Percentiles rank a stretch among this genome's conserved stretches.
Conservation (phyloP, 2,888 invertebrate genomes). For the Leptodirus hochenwartii region DNA sequence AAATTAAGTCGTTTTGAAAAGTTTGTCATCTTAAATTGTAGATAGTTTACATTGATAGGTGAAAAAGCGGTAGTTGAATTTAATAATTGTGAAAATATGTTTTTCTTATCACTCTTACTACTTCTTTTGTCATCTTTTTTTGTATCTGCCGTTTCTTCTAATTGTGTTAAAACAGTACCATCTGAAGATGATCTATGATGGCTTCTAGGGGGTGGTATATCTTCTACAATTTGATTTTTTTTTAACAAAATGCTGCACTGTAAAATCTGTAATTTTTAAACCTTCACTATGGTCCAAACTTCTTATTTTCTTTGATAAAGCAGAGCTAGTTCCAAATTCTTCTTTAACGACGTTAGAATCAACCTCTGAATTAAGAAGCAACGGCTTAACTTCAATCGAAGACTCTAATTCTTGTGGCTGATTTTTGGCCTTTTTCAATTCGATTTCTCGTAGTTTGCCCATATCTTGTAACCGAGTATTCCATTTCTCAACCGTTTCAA, state of each 20-base stretch:
- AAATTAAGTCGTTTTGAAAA: slow-evolving; percentile 28
- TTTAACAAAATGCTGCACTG: background rate
- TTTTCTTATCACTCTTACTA: slow-evolving; percentile 40
- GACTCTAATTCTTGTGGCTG: slow-evolving; percentile 14
- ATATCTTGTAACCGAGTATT: slow-evolving; percentile 34
- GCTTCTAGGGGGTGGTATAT: slow-evolving; percentile 19
- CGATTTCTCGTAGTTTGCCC: slow-evolving; percentile 20
- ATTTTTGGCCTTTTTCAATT: slow-evolving; percentile 22
- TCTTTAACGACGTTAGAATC: slow-evolving; percentile 2
- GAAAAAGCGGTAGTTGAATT: slow-evolving; percentile 32
- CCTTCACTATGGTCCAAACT: slow-evolving; percentile 28
- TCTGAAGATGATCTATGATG: slow-evolving; percentile 30
- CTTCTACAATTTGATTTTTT: slow-evolving; percentile 9
- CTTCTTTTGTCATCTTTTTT: no score
- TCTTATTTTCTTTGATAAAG: slow-evolving; percentile 28
- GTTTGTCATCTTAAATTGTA: no score
- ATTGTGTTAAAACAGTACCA: slow-evolving; percentile 18
- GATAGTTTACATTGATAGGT: slow-evolving; percentile 24
- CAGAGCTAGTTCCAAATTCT: slow-evolving; percentile 6
- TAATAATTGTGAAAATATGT: slow-evolving; percentile 46
- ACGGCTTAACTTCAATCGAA: no score
- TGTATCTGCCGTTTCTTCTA: slow-evolving; percentile 20
- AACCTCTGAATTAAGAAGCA: background rate
- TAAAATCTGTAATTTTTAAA: slow-evolving; percentile 11
- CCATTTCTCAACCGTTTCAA: slow-evolving; percentile 56